Conservation (phyloP, 2,888 invertebrate species). For the Tortrix viridana region DNA sequence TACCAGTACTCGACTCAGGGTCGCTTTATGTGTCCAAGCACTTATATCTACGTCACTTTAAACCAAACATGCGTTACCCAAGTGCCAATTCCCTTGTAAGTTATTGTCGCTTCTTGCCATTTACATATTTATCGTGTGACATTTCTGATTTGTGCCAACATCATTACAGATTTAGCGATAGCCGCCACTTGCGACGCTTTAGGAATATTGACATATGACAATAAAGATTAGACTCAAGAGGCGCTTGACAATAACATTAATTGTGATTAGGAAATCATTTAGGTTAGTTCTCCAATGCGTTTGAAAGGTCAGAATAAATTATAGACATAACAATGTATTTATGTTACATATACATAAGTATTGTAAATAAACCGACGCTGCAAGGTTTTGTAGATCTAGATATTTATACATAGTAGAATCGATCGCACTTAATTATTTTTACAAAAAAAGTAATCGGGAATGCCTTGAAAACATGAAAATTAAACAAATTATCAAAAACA, state of each 20-base stretch:
- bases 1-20: slow-evolving; percentile 6
- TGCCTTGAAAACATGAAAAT: not conserved
- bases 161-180: slow-evolving; percentile 25
- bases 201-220: slow-evolving; percentile 3
- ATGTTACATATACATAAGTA: no score
- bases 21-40: slow-evolving; percentile 43
- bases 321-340: no score
- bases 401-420: no score
- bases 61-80: slow-evolving; percentile 50
- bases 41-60: slow-evolving; percentile 43
- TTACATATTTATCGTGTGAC: slow-evolving; percentile 35
- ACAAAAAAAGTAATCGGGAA: not conserved
- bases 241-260: slow-evolving; percentile 2
- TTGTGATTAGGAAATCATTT: not conserved
- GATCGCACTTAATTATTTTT: no score
- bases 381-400: no score
- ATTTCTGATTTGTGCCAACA: slow-evolving; percentile 31
- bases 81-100: slow-evolving; percentile 37
- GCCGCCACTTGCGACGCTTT: slow-evolving; percentile 6
- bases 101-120: slow-evolving; percentile 32
- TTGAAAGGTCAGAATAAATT: not conserved
- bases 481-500: not conserved
- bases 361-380: no score
- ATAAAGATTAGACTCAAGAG: slow-evolving; percentile 25
- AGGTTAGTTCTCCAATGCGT: not conserved